These are phyloP conservation scores for cattle (Bos taurus) DNA, from an alignment of 2,113 vertebrate genomes.

Conservation along the genomic window DNA sequence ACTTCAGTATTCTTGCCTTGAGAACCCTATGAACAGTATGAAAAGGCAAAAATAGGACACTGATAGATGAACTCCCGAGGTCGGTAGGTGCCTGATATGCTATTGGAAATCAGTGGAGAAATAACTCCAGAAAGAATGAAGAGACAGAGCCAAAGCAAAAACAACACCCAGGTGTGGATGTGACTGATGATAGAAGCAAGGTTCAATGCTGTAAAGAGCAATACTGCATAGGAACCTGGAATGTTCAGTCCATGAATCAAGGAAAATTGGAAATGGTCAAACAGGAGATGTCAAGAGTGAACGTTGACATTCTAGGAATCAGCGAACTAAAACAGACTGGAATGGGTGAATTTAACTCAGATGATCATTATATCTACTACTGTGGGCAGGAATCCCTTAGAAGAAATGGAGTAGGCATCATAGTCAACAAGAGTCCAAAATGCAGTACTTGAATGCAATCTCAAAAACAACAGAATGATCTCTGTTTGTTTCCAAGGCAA, in stretches of 20 bases:
- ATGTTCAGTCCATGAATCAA: background rate
- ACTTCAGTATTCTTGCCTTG: background rate
- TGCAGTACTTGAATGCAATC: too few species aligned
- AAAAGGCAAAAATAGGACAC: background rate
- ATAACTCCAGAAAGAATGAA: background rate
- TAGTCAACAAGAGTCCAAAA: too few species aligned
- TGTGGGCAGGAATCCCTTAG: too few species aligned
- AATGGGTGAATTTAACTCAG: too few species aligned
- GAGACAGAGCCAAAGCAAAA: background rate
- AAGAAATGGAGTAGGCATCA: too few species aligned
- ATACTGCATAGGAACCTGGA: background rate
- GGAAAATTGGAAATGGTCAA: background rate
- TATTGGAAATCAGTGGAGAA: background rate
- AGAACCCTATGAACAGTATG: background rate
- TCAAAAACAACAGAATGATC: too few species aligned
- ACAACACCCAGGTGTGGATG: background rate
- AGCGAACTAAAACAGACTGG: too few species aligned
- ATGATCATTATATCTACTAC: too few species aligned
- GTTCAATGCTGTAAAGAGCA: background rate
- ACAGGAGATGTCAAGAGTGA: background rate
- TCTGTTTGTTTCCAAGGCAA: too few species aligned
- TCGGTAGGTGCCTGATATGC: rapidly evolving
- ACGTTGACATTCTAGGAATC: too few species aligned
- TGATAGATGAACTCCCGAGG: background rate
- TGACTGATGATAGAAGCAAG: background rate